Conservation (phyloP, 2,888 invertebrate genomes). For the Lepidocyrtinus sp. region DNA sequence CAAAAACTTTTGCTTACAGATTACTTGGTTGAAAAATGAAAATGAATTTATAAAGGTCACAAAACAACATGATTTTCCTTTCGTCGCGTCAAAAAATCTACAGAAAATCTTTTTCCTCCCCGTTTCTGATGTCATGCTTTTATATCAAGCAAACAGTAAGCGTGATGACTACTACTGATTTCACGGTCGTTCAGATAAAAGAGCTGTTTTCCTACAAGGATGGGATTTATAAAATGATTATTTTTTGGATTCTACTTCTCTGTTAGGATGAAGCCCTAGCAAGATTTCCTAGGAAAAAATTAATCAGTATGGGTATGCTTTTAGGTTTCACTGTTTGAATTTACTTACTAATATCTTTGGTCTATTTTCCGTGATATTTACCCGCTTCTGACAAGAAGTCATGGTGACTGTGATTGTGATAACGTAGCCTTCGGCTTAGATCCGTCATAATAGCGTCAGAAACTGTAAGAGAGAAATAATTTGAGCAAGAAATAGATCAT, state of each 20-base stretch:
- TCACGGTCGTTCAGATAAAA: slow-evolving; percentile 40
- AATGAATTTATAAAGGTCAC: background rate
- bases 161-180: slow-evolving; percentile 45
- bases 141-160: background rate
- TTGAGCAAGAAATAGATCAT: slow-evolving; percentile 39
- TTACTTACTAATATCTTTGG: no score
- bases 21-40: background rate
- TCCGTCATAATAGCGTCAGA: slow-evolving; percentile 41
- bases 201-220: no score
- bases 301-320: no score
- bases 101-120: background rate
- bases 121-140: background rate
- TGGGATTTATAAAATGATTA: no score
- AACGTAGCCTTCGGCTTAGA: slow-evolving; percentile 36
- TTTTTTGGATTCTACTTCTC: no score
- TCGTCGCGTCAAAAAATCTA: slow-evolving; percentile 48
- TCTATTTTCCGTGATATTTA: no score
- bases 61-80: slow-evolving; percentile 50
- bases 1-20: background rate
- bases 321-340: no score
- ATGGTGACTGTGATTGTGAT: slow-evolving; percentile 47
- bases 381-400: no score
- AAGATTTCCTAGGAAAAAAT: no score
- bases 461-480: slow-evolving; percentile 39
- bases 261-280: no score